Base-by-base conservation (phyloP, 2,888 invertebrate genomes). In the Tinea semifulvella region DNA sequence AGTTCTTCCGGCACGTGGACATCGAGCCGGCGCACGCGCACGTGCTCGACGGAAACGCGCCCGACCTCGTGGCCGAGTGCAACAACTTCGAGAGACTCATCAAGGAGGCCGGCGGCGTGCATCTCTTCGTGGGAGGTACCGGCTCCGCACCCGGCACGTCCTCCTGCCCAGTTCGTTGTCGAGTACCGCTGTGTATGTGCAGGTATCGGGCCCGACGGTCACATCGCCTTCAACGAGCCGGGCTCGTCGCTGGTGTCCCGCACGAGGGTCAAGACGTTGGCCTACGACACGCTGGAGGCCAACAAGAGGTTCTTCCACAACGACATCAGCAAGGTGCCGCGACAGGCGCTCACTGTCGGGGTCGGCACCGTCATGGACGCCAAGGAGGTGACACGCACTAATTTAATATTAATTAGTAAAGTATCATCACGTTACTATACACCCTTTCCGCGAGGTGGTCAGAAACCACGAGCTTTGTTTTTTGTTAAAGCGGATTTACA, bases 361-460 rank as follows among this genome's bases (percentile, higher is more conserved):
- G 98, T 99, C 43, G 98, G 95, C 44, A 99, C 99, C 44, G 98
- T 99, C 20, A 97, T 99, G 97, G 98, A 98, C 72, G 93, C 98
- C 8, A 88, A 91, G 63, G 98, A 99, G 85, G 98, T 96, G 53
- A 42, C n/a, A n/a, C n/a, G n/a, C n/a, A n/a, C n/a, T n/a, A n/a
- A n/a, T n/a, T n/a, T n/a, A n/a, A n/a, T n/a, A n/a, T n/a, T n/a
- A n/a, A n/a, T n/a, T n/a, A n/a, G n/a, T n/a, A n/a, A n/a, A n/a
- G n/a, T n/a, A n/a, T n/a, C 44, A 18, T 3, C 18, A 25, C 6
- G 10, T 25, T 25, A 25, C 10, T n/a, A n/a, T n/a, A n/a, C n/a
- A n/a, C n/a, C n/a, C n/a, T n/a, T n/a, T n/a, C n/a, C n/a, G n/a
- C n/a, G n/a, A n/a, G n/a, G n/a, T n/a, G n/a, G n/a, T n/a, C n/a